These are phyloP conservation scores for Caenorhabditis virilis DNA, from an alignment of 2,888 invertebrate genomes.

Conservation along the genomic window DNA sequence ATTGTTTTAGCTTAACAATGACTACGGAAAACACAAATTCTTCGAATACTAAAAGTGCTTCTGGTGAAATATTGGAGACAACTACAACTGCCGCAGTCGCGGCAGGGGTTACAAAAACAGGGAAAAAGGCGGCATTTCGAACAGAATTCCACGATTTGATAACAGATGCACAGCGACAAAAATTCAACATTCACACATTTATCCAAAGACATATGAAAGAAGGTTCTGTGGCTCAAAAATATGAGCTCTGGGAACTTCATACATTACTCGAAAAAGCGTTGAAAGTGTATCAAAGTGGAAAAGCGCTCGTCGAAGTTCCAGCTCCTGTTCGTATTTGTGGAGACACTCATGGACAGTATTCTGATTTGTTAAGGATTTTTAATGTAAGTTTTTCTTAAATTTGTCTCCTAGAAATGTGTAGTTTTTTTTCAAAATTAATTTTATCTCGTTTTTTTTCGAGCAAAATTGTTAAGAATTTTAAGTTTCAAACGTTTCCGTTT, in stretches of 20 bases:
- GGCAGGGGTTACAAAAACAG: not conserved
- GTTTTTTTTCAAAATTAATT: slow-evolving; percentile 1
- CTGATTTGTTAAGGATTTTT: slow-evolving; percentile 46
- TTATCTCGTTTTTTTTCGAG: not conserved
- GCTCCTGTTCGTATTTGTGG: slow-evolving; percentile 50
- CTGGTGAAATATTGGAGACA: not conserved
- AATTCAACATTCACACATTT: slow-evolving; percentile 2
- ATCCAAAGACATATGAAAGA: not conserved
- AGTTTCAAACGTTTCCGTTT: too few relatives aligned
- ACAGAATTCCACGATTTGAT: slow-evolving; percentile 2
- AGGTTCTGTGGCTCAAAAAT: slow-evolving; percentile 3
- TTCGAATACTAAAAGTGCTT: not conserved
- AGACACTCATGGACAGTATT: slow-evolving; percentile 48
- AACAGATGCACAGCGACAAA: not conserved
- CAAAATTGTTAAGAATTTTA: too few relatives aligned
- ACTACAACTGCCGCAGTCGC: not conserved
- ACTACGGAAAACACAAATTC: slow-evolving; percentile 1
- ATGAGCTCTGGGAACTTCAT: slow-evolving; percentile 8
- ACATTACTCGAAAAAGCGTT: slow-evolving; percentile 1
- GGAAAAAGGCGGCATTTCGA: slow-evolving; percentile 1
- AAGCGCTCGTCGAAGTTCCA: slow-evolving; percentile 24
- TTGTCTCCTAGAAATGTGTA: too few relatives aligned
- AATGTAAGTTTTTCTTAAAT: slow-evolving; percentile 27
- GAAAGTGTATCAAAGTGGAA: slow-evolving; percentile 2
- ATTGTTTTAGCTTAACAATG: not conserved